These are phyloP conservation scores for Oryzias woworae DNA, from an alignment of 2,113 vertebrate species.

Conservation along the genomic window DNA sequence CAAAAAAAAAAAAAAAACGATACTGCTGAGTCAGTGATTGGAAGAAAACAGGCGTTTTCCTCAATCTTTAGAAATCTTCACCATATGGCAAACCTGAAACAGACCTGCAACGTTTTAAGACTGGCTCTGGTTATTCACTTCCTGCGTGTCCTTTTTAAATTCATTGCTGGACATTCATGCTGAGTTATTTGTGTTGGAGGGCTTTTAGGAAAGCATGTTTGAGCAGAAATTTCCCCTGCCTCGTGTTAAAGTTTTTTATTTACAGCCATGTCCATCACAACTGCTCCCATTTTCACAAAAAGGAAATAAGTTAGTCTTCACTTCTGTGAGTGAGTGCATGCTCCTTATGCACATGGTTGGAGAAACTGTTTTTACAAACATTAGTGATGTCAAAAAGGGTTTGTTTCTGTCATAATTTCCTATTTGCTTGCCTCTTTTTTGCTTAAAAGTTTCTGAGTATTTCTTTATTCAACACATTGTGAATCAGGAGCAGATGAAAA, in stretches of 20 bases:
- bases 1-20: slow-evolving; percentile 28
- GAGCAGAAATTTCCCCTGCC: too few species aligned
- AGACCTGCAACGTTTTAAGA: slow-evolving; percentile 8
- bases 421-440: too few species aligned
- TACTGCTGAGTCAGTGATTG: slow-evolving; percentile 66
- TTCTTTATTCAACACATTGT: too few species aligned
- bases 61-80: slow-evolving; percentile 40
- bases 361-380: too few species aligned
- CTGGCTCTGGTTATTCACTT: slow-evolving; percentile 36
- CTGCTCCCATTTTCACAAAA: neutral
- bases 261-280: neutral
- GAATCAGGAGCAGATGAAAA: too few species aligned
- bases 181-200: slow-evolving; percentile 19
- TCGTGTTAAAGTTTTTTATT: slow-evolving; percentile 25
- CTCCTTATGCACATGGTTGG: too few species aligned
- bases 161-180: slow-evolving; percentile 22
- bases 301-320: too few species aligned
- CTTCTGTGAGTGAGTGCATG: too few species aligned
- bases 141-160: slow-evolving; percentile 25
- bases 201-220: slow-evolving; percentile 14
- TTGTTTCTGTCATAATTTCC: too few species aligned
- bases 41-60: slow-evolving; percentile 43
- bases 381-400: too few species aligned
- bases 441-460: too few species aligned
- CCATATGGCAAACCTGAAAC: slow-evolving; percentile 61